Percentiles rank a stretch among this genome's conserved stretches.
phyloP scores from a whole-genome alignment of 2,888 invertebrate species.

The Pardosa pseudoannulata region DNA sequence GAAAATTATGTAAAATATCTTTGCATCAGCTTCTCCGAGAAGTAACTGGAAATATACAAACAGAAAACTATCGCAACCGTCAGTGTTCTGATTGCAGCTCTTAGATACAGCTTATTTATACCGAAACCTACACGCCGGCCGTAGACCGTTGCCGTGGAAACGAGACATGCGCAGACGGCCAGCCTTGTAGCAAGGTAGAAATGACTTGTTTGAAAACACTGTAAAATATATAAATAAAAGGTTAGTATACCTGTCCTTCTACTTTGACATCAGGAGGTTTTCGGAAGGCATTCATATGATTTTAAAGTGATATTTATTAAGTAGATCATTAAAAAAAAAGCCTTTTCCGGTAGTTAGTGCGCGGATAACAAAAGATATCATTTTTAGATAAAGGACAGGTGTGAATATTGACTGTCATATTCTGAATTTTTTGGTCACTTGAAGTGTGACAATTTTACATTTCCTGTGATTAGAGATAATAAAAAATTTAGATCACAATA shows the following conservation, averaged over 20 bases:
- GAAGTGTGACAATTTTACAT: no score
- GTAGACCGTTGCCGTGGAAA: conserved; percentile 51
- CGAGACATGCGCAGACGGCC: conserved; percentile 32
- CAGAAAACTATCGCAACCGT: background rate
- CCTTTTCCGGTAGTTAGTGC: background rate
- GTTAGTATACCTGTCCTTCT: conserved; percentile 20
- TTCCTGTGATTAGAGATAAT: no score
- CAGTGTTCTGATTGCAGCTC: background rate
- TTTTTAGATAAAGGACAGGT: background rate
- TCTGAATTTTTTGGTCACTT: no score
- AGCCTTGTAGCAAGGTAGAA: conserved; percentile 62
- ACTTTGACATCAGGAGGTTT: conserved; percentile 48
- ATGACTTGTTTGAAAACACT: conserved; percentile 42
- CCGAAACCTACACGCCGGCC: conserved; percentile 42
- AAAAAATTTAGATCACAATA: no score
- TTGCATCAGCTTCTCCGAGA: no score
- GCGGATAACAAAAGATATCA: conserved; percentile 22
- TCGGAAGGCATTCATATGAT: conserved; percentile 24
- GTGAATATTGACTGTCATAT: background rate
- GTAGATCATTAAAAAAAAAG: conserved; percentile 21
- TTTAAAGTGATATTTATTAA: conserved; percentile 43
- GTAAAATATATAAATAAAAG: conserved; percentile 26
- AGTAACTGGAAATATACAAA: no score
- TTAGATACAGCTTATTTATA: conserved; percentile 51
- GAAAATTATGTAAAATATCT: no score